Evolutionary conservation across 2,113 vertebrate genomes (phyloP), one percentile per base, ranked within the genome.

Genomic region (Xiphophorus maculatus): DNA sequence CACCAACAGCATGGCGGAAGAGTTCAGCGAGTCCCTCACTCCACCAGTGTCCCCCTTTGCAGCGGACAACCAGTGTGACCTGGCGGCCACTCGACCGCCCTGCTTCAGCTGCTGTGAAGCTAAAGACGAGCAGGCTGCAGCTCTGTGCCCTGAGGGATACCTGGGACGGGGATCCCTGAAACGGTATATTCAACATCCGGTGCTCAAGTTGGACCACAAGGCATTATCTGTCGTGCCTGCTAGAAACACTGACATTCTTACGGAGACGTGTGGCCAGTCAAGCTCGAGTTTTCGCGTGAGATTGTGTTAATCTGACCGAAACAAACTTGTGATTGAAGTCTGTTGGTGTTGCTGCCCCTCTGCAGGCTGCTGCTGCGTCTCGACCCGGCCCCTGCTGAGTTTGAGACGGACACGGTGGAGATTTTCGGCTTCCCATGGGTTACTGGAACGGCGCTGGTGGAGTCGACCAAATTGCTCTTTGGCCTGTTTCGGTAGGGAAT

Each of bases 341-440:
- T 12, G 3, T 25, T 58, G 3, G 37, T n/a, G 40, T 61, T 77
- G 27, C 32, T 22, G 78, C 35, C 32, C n/a, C 15, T 82, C 25
- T 62, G 0, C 40, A 99, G 98, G 80, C 84, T 97, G 88, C 89
- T 99, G 80, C 80, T 99, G 87, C 94, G 84, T 81, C 92, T 99
- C 40, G 97, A 98, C 87, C 97, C 98, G 71, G 96, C 96, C 85
- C 97, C 97, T 77, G 92, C 91, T 60, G 96, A 96, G 73, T 98
- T 95, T 83, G 96, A 98, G 86, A 91, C 93, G 0, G 96, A 96
- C 87, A 95, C 93, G 2, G 91, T 97, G 69, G 97, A 98, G 84
- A 86, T 99, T 61, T 99, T 99, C 94, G 97, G 95, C 80, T 97
- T 98, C 86, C 89, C 94, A 13, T 99, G 97, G 97, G 96, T 96